These are phyloP conservation scores for Rousettus leschenaultii DNA, from an alignment of 2,113 vertebrate genomes.

Conservation along the genomic window DNA sequence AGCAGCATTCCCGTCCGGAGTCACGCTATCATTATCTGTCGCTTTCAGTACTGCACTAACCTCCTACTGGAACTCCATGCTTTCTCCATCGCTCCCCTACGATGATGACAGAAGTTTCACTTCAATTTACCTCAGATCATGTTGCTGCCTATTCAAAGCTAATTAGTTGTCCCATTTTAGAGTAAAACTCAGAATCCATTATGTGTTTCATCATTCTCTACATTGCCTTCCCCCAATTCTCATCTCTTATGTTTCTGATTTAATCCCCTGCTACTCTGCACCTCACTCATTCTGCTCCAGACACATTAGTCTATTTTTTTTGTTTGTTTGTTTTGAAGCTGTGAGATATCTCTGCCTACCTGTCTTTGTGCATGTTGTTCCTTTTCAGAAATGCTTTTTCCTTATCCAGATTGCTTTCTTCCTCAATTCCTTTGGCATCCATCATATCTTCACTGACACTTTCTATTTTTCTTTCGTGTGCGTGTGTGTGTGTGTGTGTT, in stretches of 20 bases:
- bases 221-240: not conserved
- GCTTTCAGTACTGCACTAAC: not conserved
- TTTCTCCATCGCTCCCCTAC: not conserved
- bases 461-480: not conserved
- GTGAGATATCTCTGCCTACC: not conserved
- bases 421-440: not conserved
- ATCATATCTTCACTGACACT: not conserved
- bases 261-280: not conserved
- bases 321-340: not conserved
- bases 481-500: too few species aligned
- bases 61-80: not conserved
- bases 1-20: not conserved
- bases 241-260: not conserved
- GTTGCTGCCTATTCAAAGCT: not conserved
- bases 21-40: not conserved
- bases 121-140: not conserved
- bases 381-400: not conserved
- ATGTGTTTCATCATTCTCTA: not conserved
- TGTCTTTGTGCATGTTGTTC: not conserved
- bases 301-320: too few species aligned
- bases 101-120: not conserved
- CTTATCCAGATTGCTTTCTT: not conserved
- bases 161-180: not conserved
- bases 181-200: not conserved
- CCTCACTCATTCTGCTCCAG: not conserved